These are phyloP conservation scores for Polyodon spathula DNA, from an alignment of 2,113 vertebrate species.

Conservation along the genomic window DNA sequence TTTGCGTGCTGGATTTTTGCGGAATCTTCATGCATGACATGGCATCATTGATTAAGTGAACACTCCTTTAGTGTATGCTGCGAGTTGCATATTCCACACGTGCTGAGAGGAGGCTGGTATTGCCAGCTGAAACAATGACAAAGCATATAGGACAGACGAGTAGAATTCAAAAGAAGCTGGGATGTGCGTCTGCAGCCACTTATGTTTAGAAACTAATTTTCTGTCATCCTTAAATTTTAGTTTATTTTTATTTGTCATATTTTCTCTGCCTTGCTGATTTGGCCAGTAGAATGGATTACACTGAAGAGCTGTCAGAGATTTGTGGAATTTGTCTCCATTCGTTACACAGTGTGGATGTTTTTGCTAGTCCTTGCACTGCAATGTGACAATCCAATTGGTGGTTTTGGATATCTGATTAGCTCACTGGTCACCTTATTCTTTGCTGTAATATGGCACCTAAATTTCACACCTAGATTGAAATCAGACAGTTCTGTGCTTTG, in stretches of 20 bases:
- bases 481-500: too few species aligned
- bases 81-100: background rate
- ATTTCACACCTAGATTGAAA: too few species aligned
- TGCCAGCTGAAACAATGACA: background rate
- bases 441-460: too few species aligned
- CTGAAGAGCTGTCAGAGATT: background rate
- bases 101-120: background rate
- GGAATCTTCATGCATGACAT: constrained; percentile 26
- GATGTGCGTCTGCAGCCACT: background rate
- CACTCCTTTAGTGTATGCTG: constrained; percentile 6
- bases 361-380: background rate
- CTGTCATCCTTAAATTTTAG: background rate
- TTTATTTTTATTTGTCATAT: background rate
- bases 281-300: too few species aligned
- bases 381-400: too few species aligned
- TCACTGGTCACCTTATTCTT: too few species aligned
- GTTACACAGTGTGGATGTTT: background rate
- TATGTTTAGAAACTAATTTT: background rate
- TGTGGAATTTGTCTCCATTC: background rate
- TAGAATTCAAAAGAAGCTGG: background rate
- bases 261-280: background rate
- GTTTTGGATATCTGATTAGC: too few species aligned
- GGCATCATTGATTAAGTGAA: constrained; percentile 35
- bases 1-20: constrained; percentile 35
- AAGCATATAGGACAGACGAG: background rate